phyloP scores from a whole-genome alignment of 2,113 vertebrate genomes.

The Microcebus griseorufus region DNA sequence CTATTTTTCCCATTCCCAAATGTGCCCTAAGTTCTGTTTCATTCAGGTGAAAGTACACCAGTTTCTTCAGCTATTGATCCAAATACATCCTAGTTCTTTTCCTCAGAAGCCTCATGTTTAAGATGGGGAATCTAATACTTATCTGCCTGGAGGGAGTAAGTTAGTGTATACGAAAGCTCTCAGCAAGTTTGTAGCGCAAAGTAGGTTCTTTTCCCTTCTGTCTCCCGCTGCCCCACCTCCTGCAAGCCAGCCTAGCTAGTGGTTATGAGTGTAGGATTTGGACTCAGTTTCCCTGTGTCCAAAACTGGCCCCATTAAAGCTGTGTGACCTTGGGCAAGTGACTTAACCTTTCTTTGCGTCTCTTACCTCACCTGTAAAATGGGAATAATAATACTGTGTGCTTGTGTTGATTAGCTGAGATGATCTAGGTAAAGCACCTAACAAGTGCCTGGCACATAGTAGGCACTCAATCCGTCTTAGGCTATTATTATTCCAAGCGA shows the following conservation, averaged over 20 bases:
- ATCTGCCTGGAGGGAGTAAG: neutral
- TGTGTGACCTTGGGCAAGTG: neutral
- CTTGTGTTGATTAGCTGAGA: neutral
- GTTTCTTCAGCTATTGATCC: neutral
- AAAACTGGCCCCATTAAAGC: neutral
- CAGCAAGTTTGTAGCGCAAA: neutral
- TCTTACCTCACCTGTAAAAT: neutral
- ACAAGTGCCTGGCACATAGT: too few relatives aligned
- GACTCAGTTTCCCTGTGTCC: neutral
- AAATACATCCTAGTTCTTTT: neutral
- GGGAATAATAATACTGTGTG: neutral
- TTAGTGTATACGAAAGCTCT: neutral
- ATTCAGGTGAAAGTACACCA: neutral
- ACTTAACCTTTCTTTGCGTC: neutral
- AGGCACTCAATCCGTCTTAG: neutral
- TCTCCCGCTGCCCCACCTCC: too few relatives aligned
- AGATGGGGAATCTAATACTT: neutral
- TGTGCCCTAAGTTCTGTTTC: neutral
- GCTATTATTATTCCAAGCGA: too few relatives aligned
- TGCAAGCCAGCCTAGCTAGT: neutral
- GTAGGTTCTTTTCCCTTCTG: neutral
- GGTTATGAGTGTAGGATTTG: neutral
- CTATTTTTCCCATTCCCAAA: neutral
- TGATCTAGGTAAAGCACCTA: neutral
- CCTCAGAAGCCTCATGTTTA: neutral